These are phyloP conservation scores for Uropetala carovei DNA, from an alignment of 2,888 invertebrate genomes.

Conservation along the genomic window DNA sequence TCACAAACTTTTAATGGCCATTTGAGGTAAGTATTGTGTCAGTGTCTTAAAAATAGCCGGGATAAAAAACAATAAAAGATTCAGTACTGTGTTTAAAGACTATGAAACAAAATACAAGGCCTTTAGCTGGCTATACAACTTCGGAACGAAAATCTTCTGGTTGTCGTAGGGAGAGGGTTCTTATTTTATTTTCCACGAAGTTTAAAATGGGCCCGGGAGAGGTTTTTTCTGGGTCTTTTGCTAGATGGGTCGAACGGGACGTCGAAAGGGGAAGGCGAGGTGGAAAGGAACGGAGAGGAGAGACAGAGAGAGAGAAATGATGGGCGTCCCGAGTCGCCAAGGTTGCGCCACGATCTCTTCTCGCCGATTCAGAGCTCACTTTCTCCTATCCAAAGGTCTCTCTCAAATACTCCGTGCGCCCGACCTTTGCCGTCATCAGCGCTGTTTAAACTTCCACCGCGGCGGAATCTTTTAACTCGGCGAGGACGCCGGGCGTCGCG, in stretches of 20 bases:
- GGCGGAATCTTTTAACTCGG: not conserved
- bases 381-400: slow-evolving; percentile 41
- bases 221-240: too few relatives aligned
- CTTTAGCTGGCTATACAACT: too few relatives aligned
- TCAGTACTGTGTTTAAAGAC: too few relatives aligned
- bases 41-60: too few relatives aligned
- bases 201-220: not conserved
- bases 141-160: too few relatives aligned
- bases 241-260: too few relatives aligned
- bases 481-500: slow-evolving; percentile 18
- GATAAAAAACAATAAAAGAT: too few relatives aligned
- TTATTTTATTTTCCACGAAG: not conserved
- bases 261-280: not conserved
- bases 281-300: not conserved
- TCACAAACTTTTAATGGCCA: too few relatives aligned
- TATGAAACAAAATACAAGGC: too few relatives aligned
- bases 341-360: slow-evolving; percentile 43
- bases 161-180: not conserved
- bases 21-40: too few relatives aligned
- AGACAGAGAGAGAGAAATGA: slow-evolving; percentile 18
- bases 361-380: slow-evolving; percentile 7
- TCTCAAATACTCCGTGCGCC: not conserved
- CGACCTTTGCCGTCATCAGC: slow-evolving; percentile 42
- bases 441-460: not conserved
- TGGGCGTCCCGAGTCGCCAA: slow-evolving; percentile 20